These are phyloP conservation scores for Neelides folsomi DNA, from an alignment of 2,888 invertebrate genomes.

Conservation along the genomic window DNA sequence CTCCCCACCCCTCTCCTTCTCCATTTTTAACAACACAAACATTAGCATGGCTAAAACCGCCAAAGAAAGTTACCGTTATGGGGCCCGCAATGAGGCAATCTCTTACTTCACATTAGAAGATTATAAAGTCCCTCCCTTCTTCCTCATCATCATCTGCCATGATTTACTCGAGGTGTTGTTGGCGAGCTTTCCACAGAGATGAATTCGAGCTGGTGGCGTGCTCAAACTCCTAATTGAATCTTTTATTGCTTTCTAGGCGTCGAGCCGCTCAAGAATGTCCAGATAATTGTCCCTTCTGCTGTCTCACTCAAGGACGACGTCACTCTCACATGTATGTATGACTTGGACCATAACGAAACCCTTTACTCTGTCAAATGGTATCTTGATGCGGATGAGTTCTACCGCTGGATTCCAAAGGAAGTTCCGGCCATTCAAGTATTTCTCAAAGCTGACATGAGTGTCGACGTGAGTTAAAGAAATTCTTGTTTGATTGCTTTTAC, in stretches of 20 bases:
- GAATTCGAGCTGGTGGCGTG: neutral
- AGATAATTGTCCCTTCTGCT: conserved; percentile 56
- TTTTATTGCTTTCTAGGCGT: conserved; percentile 22
- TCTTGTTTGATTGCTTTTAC: neutral
- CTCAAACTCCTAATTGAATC: neutral
- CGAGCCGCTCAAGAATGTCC: conserved; percentile 48
- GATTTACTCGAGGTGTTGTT: no score
- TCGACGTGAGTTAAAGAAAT: conserved; percentile 46
- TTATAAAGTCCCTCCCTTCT: no score
- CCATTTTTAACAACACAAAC: conserved; percentile 18
- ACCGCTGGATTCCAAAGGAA: conserved; percentile 65
- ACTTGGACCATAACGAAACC: conserved; percentile 53
- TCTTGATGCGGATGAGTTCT: conserved; percentile 61
- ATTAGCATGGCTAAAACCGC: no score
- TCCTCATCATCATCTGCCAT: no score
- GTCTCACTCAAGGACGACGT: conserved; percentile 55
- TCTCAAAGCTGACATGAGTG: conserved; percentile 56
- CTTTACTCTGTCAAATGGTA: conserved; percentile 73
- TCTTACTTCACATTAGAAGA: no score
- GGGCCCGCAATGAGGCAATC: no score
- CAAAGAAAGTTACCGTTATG: no score
- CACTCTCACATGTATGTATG: conserved; percentile 59
- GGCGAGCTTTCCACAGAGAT: neutral
- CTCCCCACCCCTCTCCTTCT: no score
- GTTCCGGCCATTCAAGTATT: conserved; percentile 60